Evolutionary conservation across 2,888 invertebrate species (phyloP), one percentile per base, ranked within the genome.

Genomic region (Crepidodera aurea): DNA sequence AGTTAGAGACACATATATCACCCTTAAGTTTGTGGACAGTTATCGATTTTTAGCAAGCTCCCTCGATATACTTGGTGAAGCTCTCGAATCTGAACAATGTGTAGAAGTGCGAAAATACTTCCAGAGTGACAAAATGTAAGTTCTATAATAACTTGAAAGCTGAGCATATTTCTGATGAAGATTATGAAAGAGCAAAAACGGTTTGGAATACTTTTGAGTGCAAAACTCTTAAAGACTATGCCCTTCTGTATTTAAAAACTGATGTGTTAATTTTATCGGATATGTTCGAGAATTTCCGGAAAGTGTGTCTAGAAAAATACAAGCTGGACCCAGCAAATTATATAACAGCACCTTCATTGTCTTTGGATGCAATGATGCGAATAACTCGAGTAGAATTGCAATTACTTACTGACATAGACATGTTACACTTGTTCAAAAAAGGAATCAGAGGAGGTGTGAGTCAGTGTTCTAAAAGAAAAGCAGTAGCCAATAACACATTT

Each of bases 211-310:
- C 22, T 12, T 68, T 62, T 57, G 42, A 64, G 10, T 44, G 51
- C 34, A 15, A 56, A 44, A 66, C 12, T 54, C 39, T 66, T 15
- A 53, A 42, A 6, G 73, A 75, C 50, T 78, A 76, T 58, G 69
- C 50, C 72, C 42, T 65, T 37, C 18, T 37, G 12, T 48, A 57
- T 8, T 34, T 55, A n/a, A 42, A 42, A 25, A 55, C 70, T 4
- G 75, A 76, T 51, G 32, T 55, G 8, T n/a, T 32, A n/a, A 10
- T 57, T 19, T 19, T 57, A 12, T 46, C 48, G n/a, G 48, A 65
- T 75, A 13, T 37, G 8, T 76, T 75, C 53, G 75, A 77, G 64
- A 72, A 77, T 61, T 76, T 77, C 55, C 48, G 75, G 6, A 19
- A 61, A 7, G 65, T 65, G 2, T 73, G 73, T 42, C 18, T 71